Evolutionary conservation across 2,888 invertebrate genomes (phyloP).

Genomic region (Drosophila borborema): DNA sequence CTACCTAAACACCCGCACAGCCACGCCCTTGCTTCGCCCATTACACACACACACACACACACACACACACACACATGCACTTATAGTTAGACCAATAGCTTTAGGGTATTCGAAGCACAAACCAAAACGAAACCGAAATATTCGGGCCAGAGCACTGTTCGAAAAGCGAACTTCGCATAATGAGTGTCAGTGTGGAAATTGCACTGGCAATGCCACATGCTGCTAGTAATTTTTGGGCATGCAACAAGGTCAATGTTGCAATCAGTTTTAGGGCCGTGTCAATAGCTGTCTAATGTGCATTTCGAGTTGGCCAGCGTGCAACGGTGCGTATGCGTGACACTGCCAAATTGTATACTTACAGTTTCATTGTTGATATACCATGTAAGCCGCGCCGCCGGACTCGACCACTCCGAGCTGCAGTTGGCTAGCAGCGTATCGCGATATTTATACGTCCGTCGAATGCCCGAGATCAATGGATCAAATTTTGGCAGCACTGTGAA

Average conservation of each 20-base stretch:
- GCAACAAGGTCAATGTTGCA: slow-evolving; percentile 20
- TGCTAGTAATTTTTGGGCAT: slow-evolving; percentile 47
- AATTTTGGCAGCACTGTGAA: slow-evolving; percentile 84
- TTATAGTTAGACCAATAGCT: neutral
- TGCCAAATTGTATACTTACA: slow-evolving; percentile 73
- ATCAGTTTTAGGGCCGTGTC: slow-evolving; percentile 24
- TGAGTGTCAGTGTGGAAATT: slow-evolving; percentile 16
- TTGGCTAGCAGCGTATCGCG: slow-evolving; percentile 84
- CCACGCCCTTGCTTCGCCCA: neutral
- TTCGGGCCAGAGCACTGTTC: neutral
- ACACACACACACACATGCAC: neutral
- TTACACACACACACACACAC: neutral
- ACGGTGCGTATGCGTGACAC: slow-evolving; percentile 39
- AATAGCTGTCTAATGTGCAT: slow-evolving; percentile 29
- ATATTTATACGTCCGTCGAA: slow-evolving; percentile 82
- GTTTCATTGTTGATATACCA: slow-evolving; percentile 85
- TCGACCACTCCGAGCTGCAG: slow-evolving; percentile 85
- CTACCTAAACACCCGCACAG: too few relatives aligned
- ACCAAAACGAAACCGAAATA: slow-evolving; percentile 5
- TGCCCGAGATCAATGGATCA: slow-evolving; percentile 84
- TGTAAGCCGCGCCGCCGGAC: slow-evolving; percentile 83
- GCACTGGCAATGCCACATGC: slow-evolving; percentile 4
- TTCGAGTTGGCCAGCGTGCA: slow-evolving; percentile 5
- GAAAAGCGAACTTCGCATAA: slow-evolving; percentile 13
- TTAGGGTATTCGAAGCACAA: neutral